phyloP scores from a whole-genome alignment of 2,797 vertebrate species.

The Girardinus metallicus region DNA sequence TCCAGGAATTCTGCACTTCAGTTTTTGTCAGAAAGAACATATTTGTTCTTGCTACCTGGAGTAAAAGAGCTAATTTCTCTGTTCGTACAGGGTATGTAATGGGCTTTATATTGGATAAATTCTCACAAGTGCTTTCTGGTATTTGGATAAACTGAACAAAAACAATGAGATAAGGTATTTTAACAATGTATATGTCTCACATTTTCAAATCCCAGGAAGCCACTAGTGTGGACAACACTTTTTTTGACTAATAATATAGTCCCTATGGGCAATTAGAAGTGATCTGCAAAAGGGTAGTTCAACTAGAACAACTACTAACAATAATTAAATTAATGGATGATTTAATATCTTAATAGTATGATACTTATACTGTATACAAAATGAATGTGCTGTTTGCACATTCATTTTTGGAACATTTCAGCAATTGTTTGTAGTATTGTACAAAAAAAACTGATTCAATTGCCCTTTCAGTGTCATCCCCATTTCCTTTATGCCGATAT shows the following conservation, averaged over 20 bases:
- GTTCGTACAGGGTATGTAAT: background rate
- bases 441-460: background rate
- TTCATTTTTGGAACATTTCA: background rate
- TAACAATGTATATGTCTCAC: background rate
- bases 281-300: background rate
- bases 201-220: background rate
- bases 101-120: background rate
- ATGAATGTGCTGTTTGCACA: too few species aligned
- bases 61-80: background rate
- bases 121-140: background rate
- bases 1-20: background rate
- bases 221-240: background rate
- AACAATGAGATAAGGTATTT: background rate
- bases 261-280: background rate
- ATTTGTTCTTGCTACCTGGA: background rate
- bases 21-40: background rate
- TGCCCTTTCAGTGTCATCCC: background rate
- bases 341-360: background rate
- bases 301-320: background rate
- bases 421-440: background rate
- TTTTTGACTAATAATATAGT: background rate
- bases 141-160: background rate
- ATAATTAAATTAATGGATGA: background rate
- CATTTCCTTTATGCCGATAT: background rate
- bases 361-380: too few species aligned